Conservation (phyloP, 2,888 invertebrate species). For the Laspeyria flexula region DNA sequence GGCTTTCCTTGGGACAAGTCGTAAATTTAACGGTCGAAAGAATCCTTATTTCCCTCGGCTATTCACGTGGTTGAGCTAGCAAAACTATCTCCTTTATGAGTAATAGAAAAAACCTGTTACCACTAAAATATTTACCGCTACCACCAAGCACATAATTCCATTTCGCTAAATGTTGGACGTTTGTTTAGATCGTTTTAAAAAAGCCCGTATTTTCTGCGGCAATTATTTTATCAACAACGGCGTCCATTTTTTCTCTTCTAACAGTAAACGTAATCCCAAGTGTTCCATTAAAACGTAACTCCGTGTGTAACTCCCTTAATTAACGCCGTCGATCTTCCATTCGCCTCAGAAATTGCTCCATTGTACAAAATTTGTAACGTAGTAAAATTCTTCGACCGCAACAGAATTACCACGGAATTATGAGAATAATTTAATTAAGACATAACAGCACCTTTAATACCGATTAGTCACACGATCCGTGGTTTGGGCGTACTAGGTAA, state of each 20-base stretch:
- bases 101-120: constrained; percentile 62
- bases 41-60: constrained; percentile 80
- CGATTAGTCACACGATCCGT: constrained; percentile 83
- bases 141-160: constrained; percentile 27
- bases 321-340: constrained; percentile 73
- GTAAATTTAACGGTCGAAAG: constrained; percentile 84
- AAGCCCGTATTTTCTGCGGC: constrained; percentile 24
- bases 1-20: constrained; percentile 80
- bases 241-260: constrained; percentile 22
- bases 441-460: constrained; percentile 81
- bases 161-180: constrained; percentile 26
- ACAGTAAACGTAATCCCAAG: constrained; percentile 44
- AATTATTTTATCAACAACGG: constrained; percentile 32
- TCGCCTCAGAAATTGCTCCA: constrained; percentile 75
- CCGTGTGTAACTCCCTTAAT: constrained; percentile 70
- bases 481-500: constrained; percentile 82
- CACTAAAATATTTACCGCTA: constrained; percentile 51
- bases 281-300: constrained; percentile 55
- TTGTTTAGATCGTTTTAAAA: constrained; percentile 26
- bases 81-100: constrained; percentile 75
- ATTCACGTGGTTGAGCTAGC: constrained; percentile 74
- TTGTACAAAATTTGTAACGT: constrained; percentile 81
- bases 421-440: constrained; percentile 84
- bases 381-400: constrained; percentile 74
- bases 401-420: constrained; percentile 73